Evolutionary conservation across 2,113 vertebrate species (phyloP).

Genomic region (Triplophysa siluroides): DNA sequence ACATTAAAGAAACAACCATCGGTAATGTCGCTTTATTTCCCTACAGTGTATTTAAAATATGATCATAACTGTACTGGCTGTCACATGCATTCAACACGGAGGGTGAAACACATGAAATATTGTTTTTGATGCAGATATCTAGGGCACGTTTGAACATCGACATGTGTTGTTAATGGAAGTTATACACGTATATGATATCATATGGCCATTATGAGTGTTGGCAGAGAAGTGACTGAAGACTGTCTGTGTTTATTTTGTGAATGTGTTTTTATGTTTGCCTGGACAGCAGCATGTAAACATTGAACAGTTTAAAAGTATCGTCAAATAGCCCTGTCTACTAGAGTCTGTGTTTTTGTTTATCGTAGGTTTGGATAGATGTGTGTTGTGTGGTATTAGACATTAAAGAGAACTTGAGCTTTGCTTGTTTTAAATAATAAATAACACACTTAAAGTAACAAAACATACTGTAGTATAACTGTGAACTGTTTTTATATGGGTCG

Average conservation of each 20-base stretch:
- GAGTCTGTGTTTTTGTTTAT: neutral
- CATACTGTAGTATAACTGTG: no score
- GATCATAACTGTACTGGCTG: neutral
- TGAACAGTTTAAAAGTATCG: neutral
- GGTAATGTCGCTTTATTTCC: neutral
- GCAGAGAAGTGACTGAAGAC: neutral
- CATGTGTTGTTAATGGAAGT: neutral
- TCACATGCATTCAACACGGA: slow-evolving; percentile 19
- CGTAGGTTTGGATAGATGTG: no score
- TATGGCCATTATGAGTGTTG: neutral
- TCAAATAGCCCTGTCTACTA: neutral
- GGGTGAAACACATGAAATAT: neutral
- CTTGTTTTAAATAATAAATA: no score
- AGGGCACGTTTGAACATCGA: neutral
- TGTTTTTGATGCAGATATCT: neutral
- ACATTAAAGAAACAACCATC: neutral
- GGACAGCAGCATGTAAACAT: neutral
- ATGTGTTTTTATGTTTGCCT: neutral
- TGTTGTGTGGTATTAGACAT: no score
- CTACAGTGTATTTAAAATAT: neutral
- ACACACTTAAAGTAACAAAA: no score
- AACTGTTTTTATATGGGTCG: no score
- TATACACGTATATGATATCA: neutral
- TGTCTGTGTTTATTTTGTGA: neutral
- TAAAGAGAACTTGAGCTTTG: no score